Evolutionary conservation across 2,888 invertebrate genomes (phyloP).

Genomic region (Drosophila multiciliata): DNA sequence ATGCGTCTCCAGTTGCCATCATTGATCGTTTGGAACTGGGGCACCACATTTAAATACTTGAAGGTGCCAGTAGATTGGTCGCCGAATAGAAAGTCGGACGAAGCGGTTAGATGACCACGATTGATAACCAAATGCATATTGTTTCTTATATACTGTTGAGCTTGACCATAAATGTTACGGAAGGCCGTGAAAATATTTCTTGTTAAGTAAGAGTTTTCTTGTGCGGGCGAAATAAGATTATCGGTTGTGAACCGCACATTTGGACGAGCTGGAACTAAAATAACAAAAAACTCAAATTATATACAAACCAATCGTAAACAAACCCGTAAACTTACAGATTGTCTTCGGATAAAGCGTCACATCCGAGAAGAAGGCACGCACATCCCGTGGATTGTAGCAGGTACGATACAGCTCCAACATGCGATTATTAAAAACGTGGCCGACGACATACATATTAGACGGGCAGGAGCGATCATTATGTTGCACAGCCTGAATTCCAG

Average conservation of each 20-base stretch:
- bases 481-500: neutral
- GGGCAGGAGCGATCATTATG: conserved; percentile 26
- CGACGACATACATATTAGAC: conserved; percentile 37
- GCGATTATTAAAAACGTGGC: conserved; percentile 23
- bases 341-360: conserved; percentile 7
- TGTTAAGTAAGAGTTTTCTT: conserved; percentile 1
- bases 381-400: conserved; percentile 11
- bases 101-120: conserved; percentile 85
- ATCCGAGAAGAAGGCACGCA: conserved; percentile 3
- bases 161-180: neutral
- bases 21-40: conserved; percentile 86
- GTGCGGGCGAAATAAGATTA: neutral
- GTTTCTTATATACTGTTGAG: neutral
- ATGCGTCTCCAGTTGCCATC: conserved; percentile 86
- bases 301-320: neutral
- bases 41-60: conserved; percentile 85
- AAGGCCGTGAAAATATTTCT: neutral
- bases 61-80: conserved; percentile 85
- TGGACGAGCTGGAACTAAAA: conserved; percentile 3
- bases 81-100: conserved; percentile 85
- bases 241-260: conserved; percentile 6
- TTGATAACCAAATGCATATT: conserved; percentile 62
- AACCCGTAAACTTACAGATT: conserved; percentile 3
- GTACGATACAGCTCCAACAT: conserved; percentile 37
- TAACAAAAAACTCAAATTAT: neutral